Evolutionary conservation across 2,113 vertebrate species (phyloP).

Genomic region (Rhegmatorhina hoffmannsi): DNA sequence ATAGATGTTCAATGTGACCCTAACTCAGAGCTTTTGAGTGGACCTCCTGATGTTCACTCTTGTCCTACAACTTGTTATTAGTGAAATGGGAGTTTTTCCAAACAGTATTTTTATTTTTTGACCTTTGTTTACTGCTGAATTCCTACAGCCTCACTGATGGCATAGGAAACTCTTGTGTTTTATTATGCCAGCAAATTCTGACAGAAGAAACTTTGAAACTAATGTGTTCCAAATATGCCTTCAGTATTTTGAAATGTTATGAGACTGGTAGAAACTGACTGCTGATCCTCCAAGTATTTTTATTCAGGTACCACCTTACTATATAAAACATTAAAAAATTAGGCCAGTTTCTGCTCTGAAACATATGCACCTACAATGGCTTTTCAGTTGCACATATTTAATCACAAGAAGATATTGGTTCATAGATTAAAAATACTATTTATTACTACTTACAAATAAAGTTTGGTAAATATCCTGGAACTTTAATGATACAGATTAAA

Average conservation of each 20-base stretch:
- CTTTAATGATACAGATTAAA: neutral
- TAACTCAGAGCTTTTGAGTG: neutral
- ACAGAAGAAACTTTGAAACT: slow-evolving; percentile 54
- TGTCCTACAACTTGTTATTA: neutral
- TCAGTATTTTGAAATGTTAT: slow-evolving; percentile 33
- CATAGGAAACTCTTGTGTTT: neutral
- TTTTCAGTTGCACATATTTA: neutral
- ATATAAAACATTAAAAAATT: slow-evolving; percentile 14
- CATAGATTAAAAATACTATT: neutral
- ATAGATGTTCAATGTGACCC: neutral
- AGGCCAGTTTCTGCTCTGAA: slow-evolving; percentile 35
- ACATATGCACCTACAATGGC: neutral
- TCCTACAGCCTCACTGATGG: neutral
- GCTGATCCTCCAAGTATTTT: slow-evolving; percentile 55
- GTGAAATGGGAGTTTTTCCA: neutral
- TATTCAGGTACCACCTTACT: slow-evolving; percentile 8
- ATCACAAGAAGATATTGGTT: neutral
- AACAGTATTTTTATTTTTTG: neutral
- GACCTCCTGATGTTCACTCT: neutral
- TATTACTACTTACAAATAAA: neutral
- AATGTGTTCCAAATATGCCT: slow-evolving; percentile 57
- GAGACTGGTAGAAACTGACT: slow-evolving; percentile 51
- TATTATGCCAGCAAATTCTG: slow-evolving; percentile 46
- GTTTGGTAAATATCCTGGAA: neutral
- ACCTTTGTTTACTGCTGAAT: neutral